Percentiles rank a stretch among this genome's conserved stretches.
Conservation (phyloP, 2,888 invertebrate genomes). For the Parasteatoda lunata region DNA sequence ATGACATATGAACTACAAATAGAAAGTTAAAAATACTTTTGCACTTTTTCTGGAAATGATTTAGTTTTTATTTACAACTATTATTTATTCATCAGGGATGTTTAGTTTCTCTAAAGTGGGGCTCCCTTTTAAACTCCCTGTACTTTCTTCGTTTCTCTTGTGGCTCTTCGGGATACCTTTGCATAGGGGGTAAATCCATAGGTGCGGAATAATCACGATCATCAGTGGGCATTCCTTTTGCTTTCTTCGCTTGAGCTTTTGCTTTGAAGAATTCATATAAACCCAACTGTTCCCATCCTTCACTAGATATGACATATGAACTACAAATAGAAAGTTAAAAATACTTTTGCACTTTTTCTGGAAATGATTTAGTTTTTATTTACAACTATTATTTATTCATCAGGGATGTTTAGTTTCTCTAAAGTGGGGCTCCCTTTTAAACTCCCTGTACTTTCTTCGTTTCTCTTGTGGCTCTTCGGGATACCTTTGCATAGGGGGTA, state of each 20-base stretch:
- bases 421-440: slow-evolving; percentile 39
- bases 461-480: slow-evolving; percentile 72
- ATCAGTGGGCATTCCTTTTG: slow-evolving; percentile 40
- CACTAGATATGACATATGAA: slow-evolving; percentile 76
- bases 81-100: no score
- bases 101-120: no score
- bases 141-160: slow-evolving; percentile 70
- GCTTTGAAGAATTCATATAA: slow-evolving; percentile 98
- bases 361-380: no score
- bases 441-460: slow-evolving; percentile 52
- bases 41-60: no score
- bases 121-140: slow-evolving; percentile 47
- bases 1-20: slow-evolving; percentile 47
- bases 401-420: no score
- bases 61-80: no score
- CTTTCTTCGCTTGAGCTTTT: slow-evolving; percentile 89
- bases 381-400: no score
- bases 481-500: slow-evolving; percentile 63
- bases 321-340: background rate
- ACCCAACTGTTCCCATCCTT: slow-evolving; percentile 98
- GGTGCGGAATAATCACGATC: slow-evolving; percentile 35
- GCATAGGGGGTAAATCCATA: slow-evolving; percentile 32
- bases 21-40: background rate
- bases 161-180: slow-evolving; percentile 71
- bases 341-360: background rate